These are phyloP conservation scores for Cinclus mexicanus DNA, from an alignment of 2,113 vertebrate species.

Conservation along the genomic window DNA sequence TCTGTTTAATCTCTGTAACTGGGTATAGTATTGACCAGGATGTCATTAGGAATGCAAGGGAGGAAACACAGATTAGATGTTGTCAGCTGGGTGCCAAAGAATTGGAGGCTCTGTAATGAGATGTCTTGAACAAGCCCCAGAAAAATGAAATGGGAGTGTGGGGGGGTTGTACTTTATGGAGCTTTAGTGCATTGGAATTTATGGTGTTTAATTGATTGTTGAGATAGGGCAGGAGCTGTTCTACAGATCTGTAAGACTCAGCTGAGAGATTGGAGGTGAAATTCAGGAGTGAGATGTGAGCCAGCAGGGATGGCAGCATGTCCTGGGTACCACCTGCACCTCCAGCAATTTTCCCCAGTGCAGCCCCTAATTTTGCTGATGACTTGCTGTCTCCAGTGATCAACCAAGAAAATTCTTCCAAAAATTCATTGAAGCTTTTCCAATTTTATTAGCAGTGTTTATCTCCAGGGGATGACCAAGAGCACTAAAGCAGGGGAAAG, in stretches of 20 bases:
- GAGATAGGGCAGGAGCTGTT: background rate
- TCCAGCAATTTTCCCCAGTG: background rate
- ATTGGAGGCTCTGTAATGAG: conserved; percentile 8
- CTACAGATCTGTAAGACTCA: background rate
- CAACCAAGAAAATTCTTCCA: background rate
- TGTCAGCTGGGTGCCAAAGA: conserved; percentile 41
- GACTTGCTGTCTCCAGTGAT: background rate
- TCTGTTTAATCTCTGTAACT: background rate
- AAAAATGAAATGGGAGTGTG: background rate
- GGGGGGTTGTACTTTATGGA: background rate
- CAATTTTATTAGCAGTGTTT: background rate
- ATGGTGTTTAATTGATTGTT: conserved; percentile 23
- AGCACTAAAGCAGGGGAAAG: background rate
- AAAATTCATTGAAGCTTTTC: background rate
- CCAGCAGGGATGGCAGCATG: rapidly evolving
- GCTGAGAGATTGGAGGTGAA: background rate
- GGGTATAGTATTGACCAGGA: conserved; percentile 8
- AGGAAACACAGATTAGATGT: background rate
- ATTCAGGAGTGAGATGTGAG: background rate
- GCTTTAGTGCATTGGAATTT: conserved; percentile 23
- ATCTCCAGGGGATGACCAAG: background rate
- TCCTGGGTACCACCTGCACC: background rate
- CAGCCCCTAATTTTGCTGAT: background rate
- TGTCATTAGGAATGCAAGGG: conserved; percentile 25
- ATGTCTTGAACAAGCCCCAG: conserved; percentile 7